Conservation (phyloP, 2,797 vertebrate species). For the Phaenicophaeus curvirostris region DNA sequence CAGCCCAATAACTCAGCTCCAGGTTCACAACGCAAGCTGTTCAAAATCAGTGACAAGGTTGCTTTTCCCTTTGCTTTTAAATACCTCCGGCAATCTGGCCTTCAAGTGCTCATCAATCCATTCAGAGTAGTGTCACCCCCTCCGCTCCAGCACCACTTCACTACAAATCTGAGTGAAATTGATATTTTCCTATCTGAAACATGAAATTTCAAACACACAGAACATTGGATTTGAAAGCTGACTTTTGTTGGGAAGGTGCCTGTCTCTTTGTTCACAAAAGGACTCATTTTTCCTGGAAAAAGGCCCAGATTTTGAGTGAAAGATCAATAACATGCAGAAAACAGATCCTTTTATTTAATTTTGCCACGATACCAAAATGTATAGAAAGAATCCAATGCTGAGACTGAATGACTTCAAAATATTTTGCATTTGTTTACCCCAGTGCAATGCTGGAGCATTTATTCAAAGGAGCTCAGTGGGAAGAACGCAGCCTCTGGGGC, state of each 20-base stretch:
- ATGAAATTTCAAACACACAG: constrained; percentile 44
- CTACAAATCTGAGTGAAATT: constrained; percentile 55
- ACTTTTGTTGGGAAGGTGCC: constrained; percentile 65
- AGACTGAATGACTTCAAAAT: constrained; percentile 46
- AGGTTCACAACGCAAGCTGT: background rate
- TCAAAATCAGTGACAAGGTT: background rate
- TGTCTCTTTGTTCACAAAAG: constrained; percentile 66
- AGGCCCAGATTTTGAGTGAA: constrained; percentile 70
- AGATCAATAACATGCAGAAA: constrained; percentile 60
- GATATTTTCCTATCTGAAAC: constrained; percentile 57
- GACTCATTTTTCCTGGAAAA: constrained; percentile 68
- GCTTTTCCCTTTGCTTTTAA: constrained; percentile 8
- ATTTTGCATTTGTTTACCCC: constrained; percentile 59
- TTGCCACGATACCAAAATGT: constrained; percentile 20
- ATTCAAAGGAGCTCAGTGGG: background rate
- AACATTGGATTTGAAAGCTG: constrained; percentile 56
- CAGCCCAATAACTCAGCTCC: background rate
- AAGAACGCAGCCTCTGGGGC: background rate
- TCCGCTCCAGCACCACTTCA: background rate
- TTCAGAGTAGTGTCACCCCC: background rate
- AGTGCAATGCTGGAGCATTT: background rate
- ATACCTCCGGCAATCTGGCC: background rate
- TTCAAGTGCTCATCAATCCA: constrained; percentile 6
- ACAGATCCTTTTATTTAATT: constrained; percentile 33
- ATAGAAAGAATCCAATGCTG: constrained; percentile 20